Percentiles rank a stretch among this genome's conserved stretches.
These are phyloP conservation scores for Zaprionus taronus DNA, from an alignment of 1,140 invertebrate species.

Conservation along the genomic window DNA sequence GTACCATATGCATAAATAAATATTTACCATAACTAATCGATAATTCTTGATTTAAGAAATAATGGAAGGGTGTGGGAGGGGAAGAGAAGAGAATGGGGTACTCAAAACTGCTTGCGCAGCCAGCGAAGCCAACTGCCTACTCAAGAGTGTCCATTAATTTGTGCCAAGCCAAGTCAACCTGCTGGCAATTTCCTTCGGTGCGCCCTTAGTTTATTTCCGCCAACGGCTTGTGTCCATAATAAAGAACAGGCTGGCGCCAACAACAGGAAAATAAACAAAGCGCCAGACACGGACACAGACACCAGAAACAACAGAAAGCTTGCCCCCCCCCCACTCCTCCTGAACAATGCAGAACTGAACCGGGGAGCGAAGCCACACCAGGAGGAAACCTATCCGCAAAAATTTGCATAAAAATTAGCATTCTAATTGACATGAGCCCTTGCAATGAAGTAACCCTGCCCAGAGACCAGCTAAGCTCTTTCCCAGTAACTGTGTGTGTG, in stretches of 20 bases:
- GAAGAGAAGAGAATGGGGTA: neutral
- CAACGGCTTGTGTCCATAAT: slow-evolving; percentile 56
- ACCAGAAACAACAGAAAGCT: slow-evolving; percentile 24
- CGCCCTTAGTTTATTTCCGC: slow-evolving; percentile 72
- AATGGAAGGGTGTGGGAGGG: neutral
- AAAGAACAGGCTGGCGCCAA: slow-evolving; percentile 54
- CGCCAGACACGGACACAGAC: slow-evolving; percentile 29
- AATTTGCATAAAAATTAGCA: slow-evolving; percentile 82
- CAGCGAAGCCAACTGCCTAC: slow-evolving; percentile 16
- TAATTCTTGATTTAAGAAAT: slow-evolving; percentile 25
- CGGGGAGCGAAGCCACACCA: slow-evolving; percentile 21
- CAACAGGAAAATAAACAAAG: slow-evolving; percentile 50
- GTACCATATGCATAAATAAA: slow-evolving; percentile 59
- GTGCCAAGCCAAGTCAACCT: slow-evolving; percentile 43
- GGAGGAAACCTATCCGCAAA: slow-evolving; percentile 59
- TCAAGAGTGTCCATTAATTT: slow-evolving; percentile 55
- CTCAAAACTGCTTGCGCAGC: neutral
- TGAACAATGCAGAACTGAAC: neutral
- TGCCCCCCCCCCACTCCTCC: neutral
- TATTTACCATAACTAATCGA: slow-evolving; percentile 28
- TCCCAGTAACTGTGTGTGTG: neutral
- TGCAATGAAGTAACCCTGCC: slow-evolving; percentile 61
- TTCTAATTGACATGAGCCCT: slow-evolving; percentile 76
- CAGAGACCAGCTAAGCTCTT: slow-evolving; percentile 22
- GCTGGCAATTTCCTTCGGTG: slow-evolving; percentile 68